Evolutionary conservation across 2,113 vertebrate genomes (phyloP).

Genomic region (Suncus etruscus): DNA sequence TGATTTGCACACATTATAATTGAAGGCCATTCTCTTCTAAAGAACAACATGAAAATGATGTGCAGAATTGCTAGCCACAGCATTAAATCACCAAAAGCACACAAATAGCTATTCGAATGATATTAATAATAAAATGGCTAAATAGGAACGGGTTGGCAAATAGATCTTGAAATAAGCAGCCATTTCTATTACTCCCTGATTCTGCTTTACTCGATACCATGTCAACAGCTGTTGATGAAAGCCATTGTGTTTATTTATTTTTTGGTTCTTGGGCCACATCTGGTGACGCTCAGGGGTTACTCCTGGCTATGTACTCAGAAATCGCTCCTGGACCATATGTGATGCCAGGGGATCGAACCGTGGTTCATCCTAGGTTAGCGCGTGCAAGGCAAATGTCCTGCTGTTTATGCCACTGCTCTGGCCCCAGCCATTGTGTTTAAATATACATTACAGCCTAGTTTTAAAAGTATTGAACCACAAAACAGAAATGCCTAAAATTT

Average conservation of each 20-base stretch:
- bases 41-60: conserved; percentile 81
- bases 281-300: too few relatives aligned
- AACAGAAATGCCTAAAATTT: conserved; percentile 88
- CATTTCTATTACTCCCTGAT: conserved; percentile 81
- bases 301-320: too few relatives aligned
- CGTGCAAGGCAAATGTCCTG: too few relatives aligned
- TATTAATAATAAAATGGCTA: conserved; percentile 83
- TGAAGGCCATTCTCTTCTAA: conserved; percentile 81
- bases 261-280: too few relatives aligned
- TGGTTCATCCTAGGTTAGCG: too few relatives aligned
- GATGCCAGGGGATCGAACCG: too few relatives aligned
- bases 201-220: conserved; percentile 84
- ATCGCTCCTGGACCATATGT: too few relatives aligned
- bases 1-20: conserved; percentile 73
- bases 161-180: conserved; percentile 85
- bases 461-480: conserved; percentile 85
- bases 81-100: conserved; percentile 79
- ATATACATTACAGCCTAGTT: conserved; percentile 87
- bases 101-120: conserved; percentile 84
- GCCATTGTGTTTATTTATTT: conserved; percentile 80
- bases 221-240: conserved; percentile 88
- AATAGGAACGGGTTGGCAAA: conserved; percentile 80
- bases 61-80: conserved; percentile 83
- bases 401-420: too few relatives aligned
- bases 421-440: conserved; percentile 83